phyloP scores from a whole-genome alignment of 1,140 invertebrate genomes.

The Euura lappo region DNA sequence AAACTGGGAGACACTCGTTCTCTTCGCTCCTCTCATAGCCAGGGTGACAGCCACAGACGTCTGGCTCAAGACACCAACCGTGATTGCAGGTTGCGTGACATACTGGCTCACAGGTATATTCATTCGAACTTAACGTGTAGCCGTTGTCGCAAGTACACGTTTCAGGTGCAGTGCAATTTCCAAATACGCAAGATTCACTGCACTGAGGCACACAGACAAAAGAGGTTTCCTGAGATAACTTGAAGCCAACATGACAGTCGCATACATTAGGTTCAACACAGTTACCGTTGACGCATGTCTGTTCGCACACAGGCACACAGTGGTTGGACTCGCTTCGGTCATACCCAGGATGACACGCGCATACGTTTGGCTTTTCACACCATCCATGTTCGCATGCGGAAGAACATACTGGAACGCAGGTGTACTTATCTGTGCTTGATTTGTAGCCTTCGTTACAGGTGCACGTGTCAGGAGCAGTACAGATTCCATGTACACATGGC shows the following conservation, averaged over 20 bases:
- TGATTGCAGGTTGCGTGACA: constrained; percentile 25
- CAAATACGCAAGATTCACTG: constrained; percentile 31
- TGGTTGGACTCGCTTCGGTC: constrained; percentile 27
- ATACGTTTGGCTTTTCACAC: constrained; percentile 26
- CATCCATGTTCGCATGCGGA: neutral
- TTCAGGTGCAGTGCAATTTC: constrained; percentile 38
- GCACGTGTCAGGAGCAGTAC: neutral
- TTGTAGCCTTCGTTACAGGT: neutral
- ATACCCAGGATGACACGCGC: constrained; percentile 38
- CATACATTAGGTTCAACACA: constrained; percentile 37
- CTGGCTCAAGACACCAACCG: constrained; percentile 40
- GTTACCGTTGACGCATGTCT: neutral
- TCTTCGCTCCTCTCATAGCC: constrained; percentile 43
- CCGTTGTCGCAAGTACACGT: constrained; percentile 35
- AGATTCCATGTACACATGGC: neutral
- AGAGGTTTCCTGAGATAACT: neutral
- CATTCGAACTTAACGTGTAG: constrained; percentile 17
- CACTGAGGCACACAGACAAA: constrained; percentile 45
- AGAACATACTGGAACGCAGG: neutral
- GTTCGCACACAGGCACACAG: constrained; percentile 22
- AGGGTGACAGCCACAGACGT: constrained; percentile 54
- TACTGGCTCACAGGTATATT: constrained; percentile 18
- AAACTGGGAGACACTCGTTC: constrained; percentile 42
- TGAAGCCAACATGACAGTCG: constrained; percentile 33
- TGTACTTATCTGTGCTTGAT: neutral